phyloP scores from a whole-genome alignment of 2,113 vertebrate species.

The Chloropsis hardwickii region DNA sequence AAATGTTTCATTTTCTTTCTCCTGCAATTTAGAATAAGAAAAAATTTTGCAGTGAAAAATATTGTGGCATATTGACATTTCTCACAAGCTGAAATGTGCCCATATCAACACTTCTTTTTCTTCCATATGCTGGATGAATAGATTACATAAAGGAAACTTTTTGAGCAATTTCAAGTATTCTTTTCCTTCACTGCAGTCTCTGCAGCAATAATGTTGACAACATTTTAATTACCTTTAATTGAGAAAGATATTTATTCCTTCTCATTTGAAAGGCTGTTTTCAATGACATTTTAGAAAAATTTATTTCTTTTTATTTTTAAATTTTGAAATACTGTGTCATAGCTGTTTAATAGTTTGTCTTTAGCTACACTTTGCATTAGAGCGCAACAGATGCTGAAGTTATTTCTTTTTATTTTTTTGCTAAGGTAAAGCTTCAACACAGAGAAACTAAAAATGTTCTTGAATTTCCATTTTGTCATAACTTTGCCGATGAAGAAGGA shows the following conservation, averaged over 20 bases:
- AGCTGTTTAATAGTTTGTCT: not conserved
- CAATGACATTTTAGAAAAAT: not conserved
- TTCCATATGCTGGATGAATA: not conserved
- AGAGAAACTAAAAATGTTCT: constrained; percentile 29
- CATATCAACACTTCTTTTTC: not conserved
- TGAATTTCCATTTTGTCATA: constrained; percentile 42
- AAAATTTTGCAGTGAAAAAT: not conserved
- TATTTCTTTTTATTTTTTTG: not conserved
- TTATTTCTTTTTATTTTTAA: not conserved
- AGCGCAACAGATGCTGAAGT: not conserved
- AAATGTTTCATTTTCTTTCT: not conserved
- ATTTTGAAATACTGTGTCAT: not conserved
- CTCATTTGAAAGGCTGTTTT: not conserved
- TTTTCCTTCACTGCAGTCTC: not conserved
- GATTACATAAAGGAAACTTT: not conserved
- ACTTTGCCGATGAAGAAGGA: constrained; percentile 15
- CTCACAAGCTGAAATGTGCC: not conserved
- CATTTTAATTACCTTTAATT: not conserved
- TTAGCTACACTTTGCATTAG: not conserved
- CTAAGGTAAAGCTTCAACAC: constrained; percentile 55
- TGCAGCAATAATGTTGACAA: not conserved
- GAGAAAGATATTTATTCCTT: not conserved
- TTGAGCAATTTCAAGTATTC: not conserved
- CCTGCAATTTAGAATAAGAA: not conserved
- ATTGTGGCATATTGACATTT: not conserved